Evolutionary conservation across 2,797 vertebrate genomes (phyloP), one percentile per base, ranked within the genome.

Genomic region (Pseudocheirus occidentalis): DNA sequence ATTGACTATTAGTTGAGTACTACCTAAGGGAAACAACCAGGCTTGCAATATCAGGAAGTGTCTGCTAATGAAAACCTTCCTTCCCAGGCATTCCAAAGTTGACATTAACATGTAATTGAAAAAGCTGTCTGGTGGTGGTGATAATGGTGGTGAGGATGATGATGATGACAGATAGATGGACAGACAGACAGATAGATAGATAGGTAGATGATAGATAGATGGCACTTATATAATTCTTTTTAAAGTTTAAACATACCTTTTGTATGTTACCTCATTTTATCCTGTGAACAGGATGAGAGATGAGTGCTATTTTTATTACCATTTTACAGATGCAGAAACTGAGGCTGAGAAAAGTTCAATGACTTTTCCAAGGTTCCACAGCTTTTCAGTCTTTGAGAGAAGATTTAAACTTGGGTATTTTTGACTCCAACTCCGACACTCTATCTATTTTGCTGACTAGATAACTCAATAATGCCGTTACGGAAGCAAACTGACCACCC

Each of bases 31-130:
- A 90, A 97, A 96, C 0, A 50, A 87, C 6, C 29, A 91, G 92
- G 81, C 94, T 96, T 34, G 34, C 10, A 94, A 95, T 62, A 97
- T 21, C 9, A 97, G 95, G 57, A 91, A 94, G 50, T 50, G 73
- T 66, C 55, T 91, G 14, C 52, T 59, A 91, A n/a, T 90, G 81
- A 96, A 97, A 90, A 56, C 0, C 55, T 91, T 95, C 4, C 52
- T 31, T 95, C 58, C 54, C 52, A 21, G 91, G 24, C 40, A 24
- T 81, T 91, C 29, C 92, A 92, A 93, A 95, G 81, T 46, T 53
- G 91, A 12, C n/a, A 93, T 66, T 91, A 92, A 95, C 95, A 90
- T 52, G 34, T 3, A 94, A 94, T 11, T 58, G 28, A 93, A 34
- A 6, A 31, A 94, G 92, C 1, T 18, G 52, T 34, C 59, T 50